Evolutionary conservation across 2,888 invertebrate species (phyloP).

Genomic region (Napeogenes sylphis): DNA sequence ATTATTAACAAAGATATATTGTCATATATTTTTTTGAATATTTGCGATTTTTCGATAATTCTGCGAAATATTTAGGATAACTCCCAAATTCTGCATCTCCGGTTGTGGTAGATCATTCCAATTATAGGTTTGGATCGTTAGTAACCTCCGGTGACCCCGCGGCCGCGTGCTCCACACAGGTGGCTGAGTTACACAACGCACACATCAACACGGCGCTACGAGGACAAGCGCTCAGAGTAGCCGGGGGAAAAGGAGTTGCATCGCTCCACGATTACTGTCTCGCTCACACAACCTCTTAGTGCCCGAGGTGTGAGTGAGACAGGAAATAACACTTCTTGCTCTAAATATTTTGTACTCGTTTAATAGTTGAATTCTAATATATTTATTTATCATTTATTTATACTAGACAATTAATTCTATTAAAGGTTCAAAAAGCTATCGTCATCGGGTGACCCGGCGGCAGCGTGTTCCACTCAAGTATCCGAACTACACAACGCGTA

Average conservation of each 20-base stretch:
- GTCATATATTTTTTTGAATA: too few species aligned
- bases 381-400: background rate
- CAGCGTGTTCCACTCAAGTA: slow-evolving; percentile 79
- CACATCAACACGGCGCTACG: slow-evolving; percentile 65
- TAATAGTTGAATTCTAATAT: background rate
- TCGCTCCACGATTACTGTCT: slow-evolving; percentile 36
- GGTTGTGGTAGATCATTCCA: slow-evolving; percentile 1
- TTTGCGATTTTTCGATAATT: too few species aligned
- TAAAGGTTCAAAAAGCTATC: slow-evolving; percentile 74
- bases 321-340: background rate
- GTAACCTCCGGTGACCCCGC: slow-evolving; percentile 79
- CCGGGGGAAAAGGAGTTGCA: slow-evolving; percentile 30
- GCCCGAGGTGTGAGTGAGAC: slow-evolving; percentile 7
- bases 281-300: slow-evolving; percentile 24
- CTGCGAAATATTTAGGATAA: too few species aligned
- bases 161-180: slow-evolving; percentile 79
- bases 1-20: too few species aligned
- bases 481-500: slow-evolving; percentile 79
- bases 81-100: background rate
- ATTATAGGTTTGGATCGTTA: slow-evolving; percentile 73
- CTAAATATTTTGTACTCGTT: too few species aligned
- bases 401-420: background rate
- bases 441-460: slow-evolving; percentile 79
- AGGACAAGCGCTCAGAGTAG: slow-evolving; percentile 35
- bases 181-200: slow-evolving; percentile 79